phyloP scores from a whole-genome alignment of 2,888 invertebrate species.

The Lagria hirta region DNA sequence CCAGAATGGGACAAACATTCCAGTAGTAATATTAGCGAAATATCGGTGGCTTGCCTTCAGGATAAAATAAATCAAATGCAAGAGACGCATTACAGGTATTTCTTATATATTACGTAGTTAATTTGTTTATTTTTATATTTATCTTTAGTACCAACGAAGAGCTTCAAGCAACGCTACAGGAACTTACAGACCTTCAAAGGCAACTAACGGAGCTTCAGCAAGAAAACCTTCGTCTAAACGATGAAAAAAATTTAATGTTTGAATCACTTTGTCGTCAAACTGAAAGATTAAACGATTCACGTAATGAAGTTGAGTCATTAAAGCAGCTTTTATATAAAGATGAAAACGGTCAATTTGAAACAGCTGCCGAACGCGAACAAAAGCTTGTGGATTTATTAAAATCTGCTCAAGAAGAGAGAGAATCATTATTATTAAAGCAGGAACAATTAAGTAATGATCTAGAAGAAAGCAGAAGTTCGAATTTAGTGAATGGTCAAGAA shows the following conservation, averaged over 20 bases:
- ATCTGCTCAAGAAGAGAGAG: slow-evolving; percentile 79
- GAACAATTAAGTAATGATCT: slow-evolving; percentile 76
- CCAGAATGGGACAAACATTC: slow-evolving; percentile 93
- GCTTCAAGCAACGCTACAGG: slow-evolving; percentile 90
- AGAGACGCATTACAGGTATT: slow-evolving; percentile 77
- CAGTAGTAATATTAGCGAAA: slow-evolving; percentile 82
- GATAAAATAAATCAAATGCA: slow-evolving; percentile 93
- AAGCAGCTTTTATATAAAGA: slow-evolving; percentile 71
- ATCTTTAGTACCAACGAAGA: slow-evolving; percentile 80
- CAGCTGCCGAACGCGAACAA: slow-evolving; percentile 71
- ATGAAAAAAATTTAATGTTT: slow-evolving; percentile 86
- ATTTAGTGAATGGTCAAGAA: slow-evolving; percentile 63
- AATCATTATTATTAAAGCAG: slow-evolving; percentile 70
- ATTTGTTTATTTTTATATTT: neutral
- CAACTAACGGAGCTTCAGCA: slow-evolving; percentile 84
- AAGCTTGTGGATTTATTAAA: slow-evolving; percentile 83
- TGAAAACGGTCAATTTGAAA: slow-evolving; percentile 61
- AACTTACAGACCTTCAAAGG: slow-evolving; percentile 85
- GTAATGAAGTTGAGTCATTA: slow-evolving; percentile 80
- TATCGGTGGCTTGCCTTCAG: slow-evolving; percentile 89
- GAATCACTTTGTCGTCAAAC: slow-evolving; percentile 91
- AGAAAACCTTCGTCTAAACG: slow-evolving; percentile 83
- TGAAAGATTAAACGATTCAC: slow-evolving; percentile 84
- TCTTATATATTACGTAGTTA: slow-evolving; percentile 9
- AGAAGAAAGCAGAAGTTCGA: slow-evolving; percentile 62